A percentile compares a stretch with the other conserved stretches of the same genome.
Evolutionary conservation across 2,113 vertebrate genomes (phyloP).

Genomic region (Centrocercus urophasianus): DNA sequence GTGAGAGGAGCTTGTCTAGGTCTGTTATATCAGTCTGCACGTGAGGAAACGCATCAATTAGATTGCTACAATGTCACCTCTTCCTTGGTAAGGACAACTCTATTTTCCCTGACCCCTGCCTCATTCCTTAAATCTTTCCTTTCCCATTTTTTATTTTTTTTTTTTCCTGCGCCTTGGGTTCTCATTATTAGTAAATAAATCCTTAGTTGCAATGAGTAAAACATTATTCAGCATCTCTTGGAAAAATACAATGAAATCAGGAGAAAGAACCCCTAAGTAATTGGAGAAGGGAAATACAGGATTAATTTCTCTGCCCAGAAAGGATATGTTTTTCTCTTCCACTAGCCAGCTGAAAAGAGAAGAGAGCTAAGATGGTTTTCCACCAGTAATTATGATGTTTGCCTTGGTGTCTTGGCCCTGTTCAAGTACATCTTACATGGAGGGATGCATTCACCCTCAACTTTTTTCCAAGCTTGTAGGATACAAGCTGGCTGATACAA

Average conservation of each 20-base stretch:
- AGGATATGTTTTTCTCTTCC: neutral
- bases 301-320: neutral
- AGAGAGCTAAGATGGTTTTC: neutral
- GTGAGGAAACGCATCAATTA: constrained; percentile 51
- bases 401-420: neutral
- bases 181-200: neutral
- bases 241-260: neutral
- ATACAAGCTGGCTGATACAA: neutral
- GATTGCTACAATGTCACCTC: constrained; percentile 13
- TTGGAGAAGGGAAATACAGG: neutral
- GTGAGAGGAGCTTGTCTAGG: constrained; percentile 59
- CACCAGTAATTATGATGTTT: neutral
- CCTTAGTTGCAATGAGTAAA: neutral
- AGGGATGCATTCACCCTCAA: neutral
- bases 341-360: neutral
- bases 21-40: constrained; percentile 51
- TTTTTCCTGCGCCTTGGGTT: constrained; percentile 14
- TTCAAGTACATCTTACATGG: neutral
- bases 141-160: neutral
- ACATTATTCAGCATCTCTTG: neutral
- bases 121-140: constrained; percentile 44
- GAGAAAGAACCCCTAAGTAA: neutral
- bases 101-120: constrained; percentile 33
- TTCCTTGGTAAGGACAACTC: constrained; percentile 52
- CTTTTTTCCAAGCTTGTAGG: neutral